Percentiles rank a stretch among this genome's conserved stretches.
phyloP scores from a whole-genome alignment of 2,797 vertebrate species.

The Enteromius paludinosus region DNA sequence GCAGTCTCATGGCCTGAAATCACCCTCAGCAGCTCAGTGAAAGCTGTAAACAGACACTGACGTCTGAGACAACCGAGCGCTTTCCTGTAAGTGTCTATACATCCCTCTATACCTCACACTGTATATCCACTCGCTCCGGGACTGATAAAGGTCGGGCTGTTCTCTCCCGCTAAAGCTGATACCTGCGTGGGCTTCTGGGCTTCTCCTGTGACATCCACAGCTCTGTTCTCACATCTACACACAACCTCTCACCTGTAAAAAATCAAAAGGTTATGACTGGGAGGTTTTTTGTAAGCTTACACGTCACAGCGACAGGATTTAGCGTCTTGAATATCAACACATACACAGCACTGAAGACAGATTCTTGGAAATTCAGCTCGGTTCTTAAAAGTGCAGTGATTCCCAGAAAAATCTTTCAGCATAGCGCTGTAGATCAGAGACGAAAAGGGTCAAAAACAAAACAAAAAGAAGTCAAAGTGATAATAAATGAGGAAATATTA shows the following conservation, averaged over 20 bases:
- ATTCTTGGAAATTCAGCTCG: too few species aligned
- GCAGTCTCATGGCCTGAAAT: background rate
- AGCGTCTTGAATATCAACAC: slow-evolving; percentile 19
- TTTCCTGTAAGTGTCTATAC: slow-evolving; percentile 1
- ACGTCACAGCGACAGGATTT: background rate
- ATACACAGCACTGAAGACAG: background rate
- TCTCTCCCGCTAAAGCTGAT: slow-evolving; percentile 57
- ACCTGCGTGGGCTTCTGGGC: slow-evolving; percentile 40
- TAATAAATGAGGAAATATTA: background rate
- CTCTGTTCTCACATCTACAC: slow-evolving; percentile 7
- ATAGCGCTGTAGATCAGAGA: background rate
- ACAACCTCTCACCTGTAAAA: slow-evolving; percentile 20
- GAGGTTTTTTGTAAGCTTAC: slow-evolving; percentile 21
- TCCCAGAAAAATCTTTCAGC: background rate
- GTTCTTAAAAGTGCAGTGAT: background rate
- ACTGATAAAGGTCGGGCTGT: slow-evolving; percentile 55
- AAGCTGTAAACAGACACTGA: background rate
- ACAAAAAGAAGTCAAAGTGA: background rate
- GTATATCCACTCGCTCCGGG: slow-evolving; percentile 16
- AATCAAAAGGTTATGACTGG: slow-evolving; percentile 36
- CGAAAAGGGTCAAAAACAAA: too few species aligned
- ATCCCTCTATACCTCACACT: slow-evolving; percentile 46
- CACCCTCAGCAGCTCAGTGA: background rate
- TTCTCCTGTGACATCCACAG: slow-evolving; percentile 44
- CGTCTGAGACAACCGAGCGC: background rate